Base-by-base conservation (phyloP, 2,113 vertebrate genomes). In the Cyprinus carpio region DNA sequence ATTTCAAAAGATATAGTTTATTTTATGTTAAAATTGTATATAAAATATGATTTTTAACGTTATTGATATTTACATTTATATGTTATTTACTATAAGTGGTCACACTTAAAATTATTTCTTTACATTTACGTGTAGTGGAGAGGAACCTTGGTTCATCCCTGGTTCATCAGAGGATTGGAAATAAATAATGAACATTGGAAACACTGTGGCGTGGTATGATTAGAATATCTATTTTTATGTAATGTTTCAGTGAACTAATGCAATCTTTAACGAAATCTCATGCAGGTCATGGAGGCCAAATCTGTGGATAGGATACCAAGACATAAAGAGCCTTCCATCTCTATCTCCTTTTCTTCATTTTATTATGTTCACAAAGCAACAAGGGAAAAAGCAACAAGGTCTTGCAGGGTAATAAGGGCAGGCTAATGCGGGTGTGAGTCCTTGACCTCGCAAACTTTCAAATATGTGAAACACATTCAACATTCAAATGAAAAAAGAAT, bases 401-500 rank as follows among this genome's bases (percentile, higher is more conserved):
- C 58, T 77, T 77, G 49, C 34, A 43, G 71, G 46, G 78, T 85
- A 87, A 81, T 76, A 82, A 69, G 83, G 74, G 62, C 75, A 72
- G 81, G 58, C 49, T 72, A 56, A 72, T 82, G 31, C 2, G 13
- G n/a, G 65, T 25, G 11, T 40, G 46, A 20, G 65, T 4, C 64
- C 65, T 82, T 58, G 81, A 82, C 81, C n/a, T 51, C 4, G 31
- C 65, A 51, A 51, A 82, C 65, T 56, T 72, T 54, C 29, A 82
- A 37, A 82, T 37, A 72, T 51, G 27, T 3, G 2, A 64, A 67
- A 31, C 37, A 51, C 54, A 75, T 56, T 79, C 31, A 18, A 46
- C 62, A 65, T 65, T 67, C 40, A 65, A 81, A 67, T 69, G 25
- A 67, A 58, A 72, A n/a, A 72, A 72, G 11, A 72, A 58, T 81